A percentile compares a stretch with the other conserved stretches of the same genome.
Evolutionary conservation across 2,113 vertebrate genomes (phyloP).

Genomic region (Shinisaurus crocodilurus): DNA sequence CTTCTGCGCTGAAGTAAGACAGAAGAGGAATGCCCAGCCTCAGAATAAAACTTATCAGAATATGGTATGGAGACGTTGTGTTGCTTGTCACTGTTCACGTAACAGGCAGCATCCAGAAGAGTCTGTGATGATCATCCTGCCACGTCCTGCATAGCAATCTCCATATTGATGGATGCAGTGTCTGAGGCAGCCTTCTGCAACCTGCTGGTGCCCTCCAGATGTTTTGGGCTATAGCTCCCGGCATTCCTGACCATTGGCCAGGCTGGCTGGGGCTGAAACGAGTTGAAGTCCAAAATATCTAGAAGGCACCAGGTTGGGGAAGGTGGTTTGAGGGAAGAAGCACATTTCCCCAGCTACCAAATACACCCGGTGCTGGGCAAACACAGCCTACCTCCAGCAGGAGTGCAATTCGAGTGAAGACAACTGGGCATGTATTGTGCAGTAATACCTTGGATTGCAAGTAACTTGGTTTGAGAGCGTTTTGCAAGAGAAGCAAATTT

Average conservation of each 20-base stretch:
- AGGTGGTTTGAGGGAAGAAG: neutral
- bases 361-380: neutral
- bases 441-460: too few relatives aligned
- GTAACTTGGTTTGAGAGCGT: too few relatives aligned
- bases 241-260: too few relatives aligned
- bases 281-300: too few relatives aligned
- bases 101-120: neutral
- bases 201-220: too few relatives aligned
- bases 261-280: too few relatives aligned
- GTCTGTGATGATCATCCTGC: neutral
- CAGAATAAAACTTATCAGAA: neutral
- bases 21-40: neutral
- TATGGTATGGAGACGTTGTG: too few relatives aligned
- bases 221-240: too few relatives aligned
- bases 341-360: neutral
- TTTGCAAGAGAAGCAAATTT: too few relatives aligned
- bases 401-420: neutral
- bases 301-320: too few relatives aligned
- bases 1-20: neutral
- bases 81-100: neutral
- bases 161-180: neutral
- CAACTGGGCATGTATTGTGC: neutral
- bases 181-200: neutral
- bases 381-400: neutral
- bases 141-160: neutral